Evolutionary conservation across 2,113 vertebrate genomes (phyloP).

Genomic region (Caranx melampygus): DNA sequence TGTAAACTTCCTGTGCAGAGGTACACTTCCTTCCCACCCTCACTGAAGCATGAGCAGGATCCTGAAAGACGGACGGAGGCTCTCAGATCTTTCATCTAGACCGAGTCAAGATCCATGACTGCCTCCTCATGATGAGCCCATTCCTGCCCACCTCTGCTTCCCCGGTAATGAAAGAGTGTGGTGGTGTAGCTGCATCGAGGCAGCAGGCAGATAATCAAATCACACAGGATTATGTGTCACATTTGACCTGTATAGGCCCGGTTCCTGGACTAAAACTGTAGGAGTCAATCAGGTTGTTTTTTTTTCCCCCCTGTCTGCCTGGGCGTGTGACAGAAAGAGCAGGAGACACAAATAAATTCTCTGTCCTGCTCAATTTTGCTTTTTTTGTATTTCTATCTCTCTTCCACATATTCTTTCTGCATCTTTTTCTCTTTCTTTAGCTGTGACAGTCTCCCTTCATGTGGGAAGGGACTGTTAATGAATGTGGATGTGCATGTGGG

Average conservation of each 20-base stretch:
- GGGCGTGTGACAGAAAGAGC: slow-evolving; percentile 1
- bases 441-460: slow-evolving; percentile 56
- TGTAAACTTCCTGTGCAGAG: slow-evolving; percentile 66
- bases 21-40: slow-evolving; percentile 54
- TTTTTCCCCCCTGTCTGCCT: slow-evolving; percentile 4
- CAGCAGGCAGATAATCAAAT: slow-evolving; percentile 70
- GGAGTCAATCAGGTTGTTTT: slow-evolving; percentile 33
- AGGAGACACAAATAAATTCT: slow-evolving; percentile 31
- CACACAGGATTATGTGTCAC: slow-evolving; percentile 65
- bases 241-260: slow-evolving; percentile 56
- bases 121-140: slow-evolving; percentile 59
- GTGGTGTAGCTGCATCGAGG: slow-evolving; percentile 34
- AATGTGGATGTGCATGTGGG: slow-evolving; percentile 61
- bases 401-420: slow-evolving; percentile 30
- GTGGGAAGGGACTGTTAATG: slow-evolving; percentile 63
- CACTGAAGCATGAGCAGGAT: slow-evolving; percentile 63
- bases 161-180: slow-evolving; percentile 56
- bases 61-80: slow-evolving; percentile 59
- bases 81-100: slow-evolving; percentile 60
- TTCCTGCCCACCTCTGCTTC: slow-evolving; percentile 32
- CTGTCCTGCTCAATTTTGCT: slow-evolving; percentile 8
- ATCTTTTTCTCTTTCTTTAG: slow-evolving; percentile 48
- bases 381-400: slow-evolving; percentile 32
- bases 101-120: slow-evolving; percentile 55
- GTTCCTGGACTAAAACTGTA: slow-evolving; percentile 19